Evolutionary conservation across 2,888 invertebrate species (phyloP), one percentile per base, ranked within the genome.

Genomic region (Heliconius ethilla): DNA sequence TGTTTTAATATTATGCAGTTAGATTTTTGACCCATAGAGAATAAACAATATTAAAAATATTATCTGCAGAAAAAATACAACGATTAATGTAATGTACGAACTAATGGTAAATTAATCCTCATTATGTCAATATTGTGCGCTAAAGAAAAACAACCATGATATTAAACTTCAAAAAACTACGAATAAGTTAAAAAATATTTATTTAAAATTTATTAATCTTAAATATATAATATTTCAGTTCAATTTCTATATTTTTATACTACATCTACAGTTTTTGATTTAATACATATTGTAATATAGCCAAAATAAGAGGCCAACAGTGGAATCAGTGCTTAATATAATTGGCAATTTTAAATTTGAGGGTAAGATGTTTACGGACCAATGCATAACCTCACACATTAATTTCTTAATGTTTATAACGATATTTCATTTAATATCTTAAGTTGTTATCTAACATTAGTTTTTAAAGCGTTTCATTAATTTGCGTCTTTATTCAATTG

Each of bases 201-300:
- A 22, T 66, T 66, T 22, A 40, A 67, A 37, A 25, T 40, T 13
- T 69, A 40, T 27, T 9, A 25, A 40, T 25, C 25, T 15, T 69
- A 25, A 25, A 15, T 37, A 69, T 69, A 69, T 10, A 25, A 45
- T 69, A 18, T 40, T 69, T 69, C 69, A 69, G 69, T 69, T 45
- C 67, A 69, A 69, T 67, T 37, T 40, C 37, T 37, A 40, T 45
- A 45, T 40, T 40, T 45, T 69, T 69, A 69, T 40, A 25, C 69
- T 40, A 25, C 45, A 45, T 25, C 25, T 69, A 40, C 40, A 40
- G 13, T 40, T 69, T 67, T n/a, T 67, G 37, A 25, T 69, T 18
- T 29, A 29, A 18, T 5, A 29, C 27, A 66, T 33, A 33, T 66
- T 66, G 7, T 33, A 66, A 66, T 66, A 66, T 66, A 69, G n/a